Conservation (phyloP, 2,797 vertebrate species). For the Parambassis ranga region DNA sequence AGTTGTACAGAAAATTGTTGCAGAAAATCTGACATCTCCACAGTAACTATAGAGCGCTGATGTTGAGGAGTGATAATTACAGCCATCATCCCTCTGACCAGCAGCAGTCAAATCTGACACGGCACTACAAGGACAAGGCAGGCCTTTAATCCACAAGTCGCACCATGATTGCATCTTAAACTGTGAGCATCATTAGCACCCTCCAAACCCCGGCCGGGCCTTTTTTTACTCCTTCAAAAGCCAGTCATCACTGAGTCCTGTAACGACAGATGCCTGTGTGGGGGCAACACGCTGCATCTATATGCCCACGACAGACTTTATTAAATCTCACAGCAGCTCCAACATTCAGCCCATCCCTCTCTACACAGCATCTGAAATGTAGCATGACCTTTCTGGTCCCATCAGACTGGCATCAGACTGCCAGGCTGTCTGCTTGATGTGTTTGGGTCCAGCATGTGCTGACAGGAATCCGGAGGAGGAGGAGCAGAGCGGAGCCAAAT, state of each 20-base stretch:
- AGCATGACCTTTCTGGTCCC: conserved; percentile 72
- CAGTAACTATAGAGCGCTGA: conserved; percentile 17
- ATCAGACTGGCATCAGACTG: conserved; percentile 60
- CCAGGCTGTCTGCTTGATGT: conserved; percentile 65
- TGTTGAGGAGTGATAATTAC: conserved; percentile 32
- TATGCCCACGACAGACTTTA: conserved; percentile 52
- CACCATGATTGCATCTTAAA: conserved; percentile 37
- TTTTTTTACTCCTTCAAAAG: conserved; percentile 36
- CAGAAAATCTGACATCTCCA: not conserved
- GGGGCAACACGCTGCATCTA: conserved; percentile 13
- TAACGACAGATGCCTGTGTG: conserved; percentile 52
- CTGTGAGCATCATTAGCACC: conserved; percentile 44
- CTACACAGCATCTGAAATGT: conserved; percentile 68
- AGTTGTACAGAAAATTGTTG: not conserved
- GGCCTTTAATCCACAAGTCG: conserved; percentile 25
- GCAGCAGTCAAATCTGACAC: conserved; percentile 33
- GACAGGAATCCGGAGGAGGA: conserved; percentile 63
- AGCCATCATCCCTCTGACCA: conserved; percentile 21
- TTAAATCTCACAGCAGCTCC: conserved; percentile 53
- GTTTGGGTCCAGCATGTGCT: conserved; percentile 60
- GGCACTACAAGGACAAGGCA: conserved; percentile 39
- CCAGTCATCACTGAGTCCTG: conserved; percentile 23
- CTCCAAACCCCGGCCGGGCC: conserved; percentile 4
- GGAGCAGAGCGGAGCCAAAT: conserved; percentile 37
- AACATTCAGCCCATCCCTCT: conserved; percentile 42